These are phyloP conservation scores for Porites australiensis DNA, from an alignment of 64 coral and sea anemone genomes.

Conservation along the genomic window DNA sequence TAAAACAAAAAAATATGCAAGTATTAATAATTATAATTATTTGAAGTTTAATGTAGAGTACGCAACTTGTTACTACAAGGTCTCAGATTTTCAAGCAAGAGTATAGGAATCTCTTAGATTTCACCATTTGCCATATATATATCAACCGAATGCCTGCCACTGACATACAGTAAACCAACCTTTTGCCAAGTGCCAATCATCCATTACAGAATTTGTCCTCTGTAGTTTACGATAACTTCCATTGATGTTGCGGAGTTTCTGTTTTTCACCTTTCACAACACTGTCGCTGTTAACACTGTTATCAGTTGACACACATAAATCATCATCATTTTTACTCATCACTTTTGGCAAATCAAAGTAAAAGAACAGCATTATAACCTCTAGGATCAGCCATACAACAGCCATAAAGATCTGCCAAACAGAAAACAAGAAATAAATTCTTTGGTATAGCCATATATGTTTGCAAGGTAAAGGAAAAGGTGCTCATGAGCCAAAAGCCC, in stretches of 20 bases:
- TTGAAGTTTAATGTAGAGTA: too few species aligned
- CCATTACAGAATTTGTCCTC: conserved; percentile 4
- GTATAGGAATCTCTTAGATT: not conserved
- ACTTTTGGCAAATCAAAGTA: conserved; percentile 81
- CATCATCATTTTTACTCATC: not conserved
- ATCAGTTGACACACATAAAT: not conserved
- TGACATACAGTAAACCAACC: not conserved
- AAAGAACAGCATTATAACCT: conserved; percentile 70
- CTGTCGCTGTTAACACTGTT: not conserved
- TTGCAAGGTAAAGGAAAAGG: too few species aligned
- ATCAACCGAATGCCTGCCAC: too few species aligned
- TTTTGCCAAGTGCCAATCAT: conserved; percentile 28
- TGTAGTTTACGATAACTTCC: not conserved
- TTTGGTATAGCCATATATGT: too few species aligned
- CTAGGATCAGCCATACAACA: conserved; percentile 74
- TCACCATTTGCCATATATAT: too few species aligned
- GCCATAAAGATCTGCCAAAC: conserved; percentile 89
- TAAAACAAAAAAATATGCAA: too few species aligned
- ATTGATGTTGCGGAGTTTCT: not conserved
- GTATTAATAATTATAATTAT: too few species aligned
- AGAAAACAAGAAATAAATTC: conserved; percentile 1
- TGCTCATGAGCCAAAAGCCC: too few species aligned
- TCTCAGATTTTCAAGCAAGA: too few species aligned
- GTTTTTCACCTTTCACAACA: too few species aligned
- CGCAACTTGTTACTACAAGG: too few species aligned